These are phyloP conservation scores for Sciurus vulgaris DNA, from an alignment of 2,797 vertebrate species.

Conservation along the genomic window DNA sequence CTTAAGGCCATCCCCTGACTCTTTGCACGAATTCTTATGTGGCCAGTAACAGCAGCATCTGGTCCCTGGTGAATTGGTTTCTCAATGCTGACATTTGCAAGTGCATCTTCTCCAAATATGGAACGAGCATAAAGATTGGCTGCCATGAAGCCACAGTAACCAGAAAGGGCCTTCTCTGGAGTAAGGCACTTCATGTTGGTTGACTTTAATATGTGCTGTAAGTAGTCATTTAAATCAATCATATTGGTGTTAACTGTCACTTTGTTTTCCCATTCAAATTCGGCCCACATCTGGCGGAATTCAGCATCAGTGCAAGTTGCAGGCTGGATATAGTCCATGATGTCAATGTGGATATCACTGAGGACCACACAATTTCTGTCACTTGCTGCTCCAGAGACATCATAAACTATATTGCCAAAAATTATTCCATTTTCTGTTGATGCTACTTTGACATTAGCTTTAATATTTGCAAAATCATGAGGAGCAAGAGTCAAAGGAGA, in stretches of 20 bases:
- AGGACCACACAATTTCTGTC: conserved; percentile 99
- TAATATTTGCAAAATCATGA: no score
- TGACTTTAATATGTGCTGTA: conserved; percentile 97
- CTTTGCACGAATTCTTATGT: conserved; percentile 99
- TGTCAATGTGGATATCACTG: conserved; percentile 99
- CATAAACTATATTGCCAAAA: conserved; percentile 98
- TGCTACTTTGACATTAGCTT: no score
- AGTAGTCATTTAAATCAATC: conserved; percentile 96
- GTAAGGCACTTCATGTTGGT: conserved; percentile 99
- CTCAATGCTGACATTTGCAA: conserved; percentile 99
- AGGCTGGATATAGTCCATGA: conserved; percentile 99
- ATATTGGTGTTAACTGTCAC: conserved; percentile 99
- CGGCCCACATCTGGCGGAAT: conserved; percentile 99
- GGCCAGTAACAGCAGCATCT: conserved; percentile 97
- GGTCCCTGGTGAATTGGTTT: conserved; percentile 98
- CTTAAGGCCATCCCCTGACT: conserved; percentile 99
- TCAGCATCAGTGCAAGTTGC: conserved; percentile 97
- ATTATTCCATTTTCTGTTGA: no score
- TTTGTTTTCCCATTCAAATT: conserved; percentile 99
- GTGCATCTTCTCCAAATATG: conserved; percentile 98
- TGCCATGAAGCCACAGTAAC: conserved; percentile 99
- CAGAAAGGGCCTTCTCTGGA: conserved; percentile 98
- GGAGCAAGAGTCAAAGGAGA: no score
- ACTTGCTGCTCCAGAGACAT: conserved; percentile 98
- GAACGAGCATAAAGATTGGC: conserved; percentile 99